These are phyloP conservation scores for Thalassoma bifasciatum DNA, from an alignment of 2,113 vertebrate genomes.

Conservation along the genomic window DNA sequence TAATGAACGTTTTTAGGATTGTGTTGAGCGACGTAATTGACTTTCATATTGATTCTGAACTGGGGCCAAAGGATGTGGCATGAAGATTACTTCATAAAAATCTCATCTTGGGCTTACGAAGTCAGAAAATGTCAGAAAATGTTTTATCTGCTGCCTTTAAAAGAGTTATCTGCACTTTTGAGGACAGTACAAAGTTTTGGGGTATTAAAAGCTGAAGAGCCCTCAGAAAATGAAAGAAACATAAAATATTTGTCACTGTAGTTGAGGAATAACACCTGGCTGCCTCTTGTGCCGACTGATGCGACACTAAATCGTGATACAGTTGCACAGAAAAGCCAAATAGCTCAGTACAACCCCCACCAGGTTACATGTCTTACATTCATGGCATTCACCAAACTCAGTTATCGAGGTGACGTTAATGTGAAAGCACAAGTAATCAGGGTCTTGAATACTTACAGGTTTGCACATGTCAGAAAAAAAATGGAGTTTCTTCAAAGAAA, in stretches of 20 bases:
- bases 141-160: constrained; percentile 3
- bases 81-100: constrained; percentile 1
- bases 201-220: constrained; percentile 6
- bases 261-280: constrained; percentile 9
- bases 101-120: constrained; percentile 20
- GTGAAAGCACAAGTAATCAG: constrained; percentile 77
- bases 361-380: constrained; percentile 51
- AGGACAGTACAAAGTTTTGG: constrained; percentile 12
- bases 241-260: constrained; percentile 8
- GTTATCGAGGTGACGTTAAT: constrained; percentile 40
- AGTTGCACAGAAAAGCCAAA: constrained; percentile 31
- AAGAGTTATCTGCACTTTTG: constrained; percentile 9
- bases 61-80: constrained; percentile 42
- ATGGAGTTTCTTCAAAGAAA: constrained; percentile 36
- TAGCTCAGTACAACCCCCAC: constrained; percentile 8
- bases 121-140: background rate
- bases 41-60: constrained; percentile 18
- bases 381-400: constrained; percentile 30
- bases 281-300: constrained; percentile 29
- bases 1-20: constrained; percentile 20
- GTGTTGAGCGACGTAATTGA: constrained; percentile 19
- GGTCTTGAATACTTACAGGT: constrained; percentile 58
- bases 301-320: constrained; percentile 16
- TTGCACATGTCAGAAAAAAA: constrained; percentile 71
- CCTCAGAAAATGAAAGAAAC: constrained; percentile 19